Evolutionary conservation across 2,888 invertebrate species (phyloP), one percentile per base, ranked within the genome.

Genomic region (Tiphia femorata): DNA sequence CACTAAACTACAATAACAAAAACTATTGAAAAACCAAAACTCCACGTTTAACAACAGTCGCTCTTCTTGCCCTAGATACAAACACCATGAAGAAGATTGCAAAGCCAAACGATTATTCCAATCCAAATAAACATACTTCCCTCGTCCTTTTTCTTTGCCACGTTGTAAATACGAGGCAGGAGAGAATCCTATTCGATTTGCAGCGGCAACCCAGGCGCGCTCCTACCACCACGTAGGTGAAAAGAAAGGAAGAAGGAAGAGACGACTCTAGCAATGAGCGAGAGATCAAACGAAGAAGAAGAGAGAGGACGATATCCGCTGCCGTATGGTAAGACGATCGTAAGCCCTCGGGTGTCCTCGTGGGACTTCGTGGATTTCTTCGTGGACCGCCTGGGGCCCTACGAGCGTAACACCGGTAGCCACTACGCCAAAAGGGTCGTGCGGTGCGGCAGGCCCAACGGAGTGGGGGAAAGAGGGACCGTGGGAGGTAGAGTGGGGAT

Each of bases 361-460:
- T 73, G 59, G 49, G 55, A 70, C 57, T 71, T 68, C 77, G 78
- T 62, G 53, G 61, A 54, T 58, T 62, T 58, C 58, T 66, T 66
- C 62, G 72, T 61, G 67, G 65, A 74, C 69, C 74, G 75, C 75
- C 73, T 63, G 71, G 71, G 77, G 75, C 76, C 76, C 74, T 82
- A 82, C 81, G 82, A 82, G 82, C 80, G 81, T 82, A 82, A 82
- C 77, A 79, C 82, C 79, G 76, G 82, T 80, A 82, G 82, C 80
- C 79, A 78, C 79, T 80, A 79, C 79, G 77, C 70, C 72, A 72
- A 79, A 78, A 73, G 75, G 69, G 73, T 68, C 68, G 65, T 60
- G 58, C 60, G 62, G 60, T 48, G 64, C 56, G 66, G n/a, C n/a
- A n/a, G n/a, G n/a, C n/a, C n/a, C n/a, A n/a, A n/a, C n/a, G n/a